Conservation (phyloP, 2,797 vertebrate genomes). For the Eulemur mongoz region DNA sequence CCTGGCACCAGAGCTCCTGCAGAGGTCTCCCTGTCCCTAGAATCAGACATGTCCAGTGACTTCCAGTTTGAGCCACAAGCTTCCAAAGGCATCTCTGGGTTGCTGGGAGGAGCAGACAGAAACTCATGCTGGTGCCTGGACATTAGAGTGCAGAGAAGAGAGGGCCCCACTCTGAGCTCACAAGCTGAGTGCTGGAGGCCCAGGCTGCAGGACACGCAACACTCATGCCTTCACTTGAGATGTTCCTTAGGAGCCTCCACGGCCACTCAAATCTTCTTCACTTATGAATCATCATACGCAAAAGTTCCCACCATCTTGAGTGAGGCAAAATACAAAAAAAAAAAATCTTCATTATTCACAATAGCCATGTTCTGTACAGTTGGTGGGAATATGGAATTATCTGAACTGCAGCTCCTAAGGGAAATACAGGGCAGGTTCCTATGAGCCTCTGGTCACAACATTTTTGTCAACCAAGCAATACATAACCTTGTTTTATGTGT, state of each 20-base stretch:
- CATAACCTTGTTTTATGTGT: background rate
- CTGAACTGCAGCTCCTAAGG: background rate
- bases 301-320: background rate
- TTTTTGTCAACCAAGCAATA: background rate
- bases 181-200: background rate
- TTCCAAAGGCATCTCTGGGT: background rate
- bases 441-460: background rate
- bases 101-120: background rate
- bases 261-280: background rate
- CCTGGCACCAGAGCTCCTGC: background rate
- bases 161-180: background rate
- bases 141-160: background rate
- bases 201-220: background rate
- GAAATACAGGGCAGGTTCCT: background rate
- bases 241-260: background rate
- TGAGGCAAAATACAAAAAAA: background rate
- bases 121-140: background rate
- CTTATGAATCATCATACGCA: background rate
- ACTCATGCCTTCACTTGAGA: background rate
- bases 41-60: background rate
- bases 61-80: background rate
- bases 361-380: background rate
- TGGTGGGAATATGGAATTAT: background rate
- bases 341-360: background rate
- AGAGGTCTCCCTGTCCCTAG: background rate